phyloP scores from a whole-genome alignment of 1,140 invertebrate genomes.

The Archegozetes longisetosus region DNA sequence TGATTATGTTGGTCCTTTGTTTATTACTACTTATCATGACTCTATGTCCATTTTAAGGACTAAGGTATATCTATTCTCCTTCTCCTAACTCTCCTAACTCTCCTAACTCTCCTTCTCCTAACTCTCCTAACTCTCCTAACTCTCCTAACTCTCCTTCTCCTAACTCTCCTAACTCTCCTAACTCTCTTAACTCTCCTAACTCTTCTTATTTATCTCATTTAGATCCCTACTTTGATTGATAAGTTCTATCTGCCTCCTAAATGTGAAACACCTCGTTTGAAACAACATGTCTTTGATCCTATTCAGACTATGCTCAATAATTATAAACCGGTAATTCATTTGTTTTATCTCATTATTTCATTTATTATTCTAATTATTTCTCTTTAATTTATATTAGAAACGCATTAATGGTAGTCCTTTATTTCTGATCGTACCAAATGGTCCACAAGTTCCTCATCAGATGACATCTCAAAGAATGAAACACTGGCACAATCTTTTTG shows the following conservation, averaged over 20 bases:
- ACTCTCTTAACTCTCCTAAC: neutral
- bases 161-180: constrained; percentile 7
- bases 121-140: neutral
- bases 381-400: constrained; percentile 38
- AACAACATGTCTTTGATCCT: constrained; percentile 30
- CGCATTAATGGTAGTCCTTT: constrained; percentile 54
- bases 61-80: constrained; percentile 33
- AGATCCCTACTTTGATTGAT: constrained; percentile 53
- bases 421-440: constrained; percentile 47
- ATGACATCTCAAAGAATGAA: constrained; percentile 39
- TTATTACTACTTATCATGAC: constrained; percentile 57
- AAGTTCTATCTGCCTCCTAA: constrained; percentile 31
- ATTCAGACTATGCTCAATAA: constrained; percentile 17
- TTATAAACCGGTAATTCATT: constrained; percentile 7
- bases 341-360: neutral
- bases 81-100: neutral
- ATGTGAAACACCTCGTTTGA: neutral
- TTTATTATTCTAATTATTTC: constrained; percentile 19
- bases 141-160: no score
- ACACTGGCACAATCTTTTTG: constrained; percentile 51
- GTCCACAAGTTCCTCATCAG: constrained; percentile 31
- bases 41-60: constrained; percentile 54
- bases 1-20: constrained; percentile 44
- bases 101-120: neutral
- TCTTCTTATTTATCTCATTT: neutral